Evolutionary conservation across 2,113 vertebrate species (phyloP).

Genomic region (Hippocampus zosterae): DNA sequence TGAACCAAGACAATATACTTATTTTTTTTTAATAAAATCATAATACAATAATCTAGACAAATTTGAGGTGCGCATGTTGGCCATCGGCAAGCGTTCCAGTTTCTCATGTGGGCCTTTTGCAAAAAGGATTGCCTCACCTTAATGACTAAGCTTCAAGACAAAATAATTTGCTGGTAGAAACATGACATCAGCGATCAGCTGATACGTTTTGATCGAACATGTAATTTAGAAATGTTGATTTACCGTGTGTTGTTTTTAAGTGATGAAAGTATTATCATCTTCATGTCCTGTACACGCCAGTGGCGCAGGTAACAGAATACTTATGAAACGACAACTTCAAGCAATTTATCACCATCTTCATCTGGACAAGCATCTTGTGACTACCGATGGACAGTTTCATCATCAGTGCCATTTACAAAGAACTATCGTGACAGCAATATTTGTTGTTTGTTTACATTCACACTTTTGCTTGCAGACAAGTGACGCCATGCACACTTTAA

Average conservation of each 20-base stretch:
- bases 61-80: too few relatives aligned
- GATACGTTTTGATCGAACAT: neutral
- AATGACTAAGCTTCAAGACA: neutral
- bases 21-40: too few relatives aligned
- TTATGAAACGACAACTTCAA: neutral
- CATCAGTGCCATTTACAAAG: neutral
- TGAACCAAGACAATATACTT: too few relatives aligned
- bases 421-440: neutral
- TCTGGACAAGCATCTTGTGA: neutral
- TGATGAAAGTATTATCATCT: neutral
- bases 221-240: neutral
- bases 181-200: neutral
- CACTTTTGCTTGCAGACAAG: neutral
- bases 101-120: too few relatives aligned
- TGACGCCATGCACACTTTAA: neutral
- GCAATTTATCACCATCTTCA: neutral
- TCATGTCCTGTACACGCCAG: neutral
- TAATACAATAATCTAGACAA: too few relatives aligned
- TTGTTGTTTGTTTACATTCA: neutral
- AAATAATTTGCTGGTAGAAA: neutral
- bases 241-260: neutral
- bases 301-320: neutral
- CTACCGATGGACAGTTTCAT: neutral
- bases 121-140: too few relatives aligned
- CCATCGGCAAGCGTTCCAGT: too few relatives aligned